A percentile compares a stretch with the other conserved stretches of the same genome.
Evolutionary conservation across 1,140 invertebrate genomes (phyloP).

Genomic region (Drosophila bifasciata): DNA sequence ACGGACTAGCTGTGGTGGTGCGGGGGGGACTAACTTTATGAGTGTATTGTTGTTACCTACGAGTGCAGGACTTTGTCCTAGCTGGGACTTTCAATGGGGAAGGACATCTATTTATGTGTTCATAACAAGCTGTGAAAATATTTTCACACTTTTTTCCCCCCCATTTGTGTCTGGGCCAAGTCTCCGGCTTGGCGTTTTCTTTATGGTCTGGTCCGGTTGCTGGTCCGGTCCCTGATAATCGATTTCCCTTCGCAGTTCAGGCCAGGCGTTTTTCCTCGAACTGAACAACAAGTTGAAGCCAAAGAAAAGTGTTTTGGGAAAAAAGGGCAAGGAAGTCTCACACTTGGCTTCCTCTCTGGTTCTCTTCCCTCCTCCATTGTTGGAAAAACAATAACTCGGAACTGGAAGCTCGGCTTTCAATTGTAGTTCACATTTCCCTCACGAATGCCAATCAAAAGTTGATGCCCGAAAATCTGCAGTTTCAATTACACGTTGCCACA

Average conservation of each 20-base stretch:
- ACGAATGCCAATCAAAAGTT: slow-evolving; percentile 26
- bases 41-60: slow-evolving; percentile 41
- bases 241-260: slow-evolving; percentile 52
- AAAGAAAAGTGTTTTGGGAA: slow-evolving; percentile 10
- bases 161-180: slow-evolving; percentile 32
- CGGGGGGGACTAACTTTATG: slow-evolving; percentile 63
- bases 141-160: slow-evolving; percentile 58
- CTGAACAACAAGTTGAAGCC: slow-evolving; percentile 49
- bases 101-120: slow-evolving; percentile 51
- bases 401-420: slow-evolving; percentile 9
- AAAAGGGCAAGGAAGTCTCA: slow-evolving; percentile 13
- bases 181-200: slow-evolving; percentile 33
- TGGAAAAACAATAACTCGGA: slow-evolving; percentile 52
- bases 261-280: slow-evolving; percentile 48
- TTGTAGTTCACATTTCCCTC: slow-evolving; percentile 15
- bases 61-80: slow-evolving; percentile 11
- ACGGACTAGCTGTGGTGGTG: too few species aligned
- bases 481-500: slow-evolving; percentile 31
- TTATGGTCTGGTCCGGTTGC: slow-evolving; percentile 32
- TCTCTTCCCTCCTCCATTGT: slow-evolving; percentile 1
- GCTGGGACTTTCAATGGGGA: slow-evolving; percentile 5
- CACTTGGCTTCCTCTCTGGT: slow-evolving; percentile 37
- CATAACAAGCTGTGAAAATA: slow-evolving; percentile 72
- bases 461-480: slow-evolving; percentile 26
- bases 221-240: slow-evolving; percentile 45